Conservation (phyloP, 1,140 invertebrate species). For the Temnothorax nylanderi region DNA sequence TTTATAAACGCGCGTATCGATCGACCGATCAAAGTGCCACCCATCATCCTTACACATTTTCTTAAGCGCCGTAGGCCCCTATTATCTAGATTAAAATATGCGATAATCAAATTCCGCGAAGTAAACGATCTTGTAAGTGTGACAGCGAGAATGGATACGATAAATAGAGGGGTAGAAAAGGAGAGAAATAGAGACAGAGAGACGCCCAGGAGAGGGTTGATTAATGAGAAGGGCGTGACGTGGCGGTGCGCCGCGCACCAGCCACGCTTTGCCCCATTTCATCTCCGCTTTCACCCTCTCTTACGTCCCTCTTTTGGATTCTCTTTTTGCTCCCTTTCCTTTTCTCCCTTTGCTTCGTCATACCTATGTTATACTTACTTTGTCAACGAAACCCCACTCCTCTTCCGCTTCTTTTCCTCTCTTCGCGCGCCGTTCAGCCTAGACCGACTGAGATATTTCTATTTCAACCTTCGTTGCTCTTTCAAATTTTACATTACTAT, state of each 20-base stretch:
- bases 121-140: conserved; percentile 64
- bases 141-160: conserved; percentile 51
- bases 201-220: conserved; percentile 71
- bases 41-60: conserved; percentile 67
- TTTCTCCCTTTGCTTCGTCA: conserved; percentile 50
- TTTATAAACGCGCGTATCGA: neutral
- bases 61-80: conserved; percentile 57
- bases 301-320: conserved; percentile 64
- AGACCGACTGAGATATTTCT: conserved; percentile 51
- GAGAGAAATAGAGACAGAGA: conserved; percentile 53
- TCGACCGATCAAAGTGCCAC: conserved; percentile 63
- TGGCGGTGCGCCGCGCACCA: conserved; percentile 75
- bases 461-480: conserved; percentile 51
- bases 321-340: conserved; percentile 65
- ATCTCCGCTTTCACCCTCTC: conserved; percentile 72
- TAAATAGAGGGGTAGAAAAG: conserved; percentile 13
- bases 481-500: conserved; percentile 49
- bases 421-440: conserved; percentile 30
- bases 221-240: conserved; percentile 81
- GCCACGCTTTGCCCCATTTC: conserved; percentile 78
- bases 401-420: neutral
- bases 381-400: conserved; percentile 33
- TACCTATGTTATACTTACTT: conserved; percentile 52
- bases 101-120: conserved; percentile 79
- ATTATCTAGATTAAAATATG: conserved; percentile 81